These are phyloP conservation scores for Sminthurinus aureus DNA, from an alignment of 2,888 invertebrate genomes.

Conservation along the genomic window DNA sequence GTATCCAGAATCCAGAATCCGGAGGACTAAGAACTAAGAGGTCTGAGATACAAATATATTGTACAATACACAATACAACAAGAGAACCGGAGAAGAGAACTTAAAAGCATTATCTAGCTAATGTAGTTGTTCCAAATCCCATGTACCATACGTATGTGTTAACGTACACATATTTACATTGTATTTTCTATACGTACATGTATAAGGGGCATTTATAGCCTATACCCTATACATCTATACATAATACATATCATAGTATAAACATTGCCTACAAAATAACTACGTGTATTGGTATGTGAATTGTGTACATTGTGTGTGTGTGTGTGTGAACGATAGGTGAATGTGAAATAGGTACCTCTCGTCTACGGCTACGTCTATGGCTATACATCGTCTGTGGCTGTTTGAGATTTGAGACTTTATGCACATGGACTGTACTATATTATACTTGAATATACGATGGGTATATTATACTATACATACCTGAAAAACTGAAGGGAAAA, in stretches of 20 bases:
- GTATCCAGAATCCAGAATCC: too few species aligned
- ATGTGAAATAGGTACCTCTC: conserved; percentile 3
- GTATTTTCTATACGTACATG: too few species aligned
- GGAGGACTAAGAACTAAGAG: background rate
- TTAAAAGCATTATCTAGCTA: background rate
- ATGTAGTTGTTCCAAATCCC: background rate
- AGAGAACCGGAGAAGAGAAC: background rate
- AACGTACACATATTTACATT: background rate
- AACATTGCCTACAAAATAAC: background rate
- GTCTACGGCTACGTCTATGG: background rate
- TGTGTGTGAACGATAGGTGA: conserved; percentile 11
- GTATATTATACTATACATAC: conserved; percentile 2
- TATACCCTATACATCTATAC: too few species aligned
- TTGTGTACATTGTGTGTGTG: background rate
- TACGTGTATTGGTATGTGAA: background rate
- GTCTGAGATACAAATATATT: background rate
- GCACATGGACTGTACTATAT: too few species aligned
- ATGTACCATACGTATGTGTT: background rate
- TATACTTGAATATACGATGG: too few species aligned
- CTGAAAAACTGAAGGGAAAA: conserved; percentile 29
- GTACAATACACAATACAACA: background rate
- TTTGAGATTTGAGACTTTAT: too few species aligned
- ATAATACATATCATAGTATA: too few species aligned
- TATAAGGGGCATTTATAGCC: too few species aligned
- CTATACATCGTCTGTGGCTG: too few species aligned